Conservation (phyloP, 2,888 invertebrate genomes). For the Volucella zonaria region DNA sequence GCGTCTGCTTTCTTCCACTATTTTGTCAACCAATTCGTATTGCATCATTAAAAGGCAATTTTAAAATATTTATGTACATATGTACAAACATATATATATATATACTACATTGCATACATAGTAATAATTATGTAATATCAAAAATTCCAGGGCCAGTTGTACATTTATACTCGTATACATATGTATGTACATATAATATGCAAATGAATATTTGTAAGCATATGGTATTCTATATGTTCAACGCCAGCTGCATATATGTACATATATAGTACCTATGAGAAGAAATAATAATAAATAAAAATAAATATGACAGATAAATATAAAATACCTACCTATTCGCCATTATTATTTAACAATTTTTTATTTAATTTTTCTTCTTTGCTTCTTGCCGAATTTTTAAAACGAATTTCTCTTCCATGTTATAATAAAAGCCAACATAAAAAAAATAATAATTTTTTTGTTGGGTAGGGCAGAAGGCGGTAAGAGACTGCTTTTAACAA, state of each 20-base stretch:
- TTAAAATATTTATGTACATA: conserved; percentile 22
- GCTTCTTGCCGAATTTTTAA: conserved; percentile 38
- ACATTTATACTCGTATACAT: not conserved
- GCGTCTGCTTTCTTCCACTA: conserved; percentile 2
- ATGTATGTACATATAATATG: no score
- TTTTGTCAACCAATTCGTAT: conserved; percentile 59
- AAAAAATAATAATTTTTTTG: conserved; percentile 44
- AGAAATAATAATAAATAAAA: conserved; percentile 32
- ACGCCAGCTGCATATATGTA: not conserved
- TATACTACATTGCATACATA: no score
- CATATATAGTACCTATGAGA: conserved; percentile 19
- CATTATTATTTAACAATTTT: conserved; percentile 67
- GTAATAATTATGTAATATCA: no score
- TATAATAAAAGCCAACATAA: conserved; percentile 36
- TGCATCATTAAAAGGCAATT: conserved; percentile 62
- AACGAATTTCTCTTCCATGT: conserved; percentile 41
- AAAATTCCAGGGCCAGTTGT: not conserved
- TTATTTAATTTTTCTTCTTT: conserved; percentile 36
- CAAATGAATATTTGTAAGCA: no score
- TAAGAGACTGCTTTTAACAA: conserved; percentile 67
- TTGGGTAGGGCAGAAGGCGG: conserved; percentile 11
- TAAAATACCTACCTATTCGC: conserved; percentile 72
- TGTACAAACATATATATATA: no score
- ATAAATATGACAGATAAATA: conserved; percentile 58
- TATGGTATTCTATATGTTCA: no score